Conservation (phyloP, 2,888 invertebrate species). For the Sinotaia quadrata region DNA sequence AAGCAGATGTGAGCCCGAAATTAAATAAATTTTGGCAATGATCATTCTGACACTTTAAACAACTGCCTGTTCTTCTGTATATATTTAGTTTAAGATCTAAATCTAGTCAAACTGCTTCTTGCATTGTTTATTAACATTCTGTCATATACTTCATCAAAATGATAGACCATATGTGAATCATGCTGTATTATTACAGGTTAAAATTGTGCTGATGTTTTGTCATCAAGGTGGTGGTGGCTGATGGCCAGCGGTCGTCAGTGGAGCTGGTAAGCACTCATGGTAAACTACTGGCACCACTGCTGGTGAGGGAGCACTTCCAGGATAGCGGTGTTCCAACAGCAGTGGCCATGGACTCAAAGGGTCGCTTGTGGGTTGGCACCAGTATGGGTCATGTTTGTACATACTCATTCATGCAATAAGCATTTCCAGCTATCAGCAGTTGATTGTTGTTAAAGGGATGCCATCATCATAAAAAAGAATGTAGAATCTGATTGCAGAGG, state of each 20-base stretch:
- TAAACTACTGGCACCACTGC: slow-evolving; percentile 20
- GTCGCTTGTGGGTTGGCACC: slow-evolving; percentile 32
- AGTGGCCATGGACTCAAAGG: slow-evolving; percentile 23
- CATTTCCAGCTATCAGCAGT: slow-evolving; percentile 2
- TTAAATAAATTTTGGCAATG: too few species aligned
- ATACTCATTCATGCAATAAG: slow-evolving; percentile 30
- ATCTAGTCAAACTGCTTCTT: too few species aligned
- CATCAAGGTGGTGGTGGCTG: slow-evolving; percentile 28
- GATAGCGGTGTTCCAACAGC: slow-evolving; percentile 26
- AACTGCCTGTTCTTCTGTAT: too few species aligned
- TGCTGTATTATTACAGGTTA: too few species aligned
- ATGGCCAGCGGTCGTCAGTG: slow-evolving; percentile 20
- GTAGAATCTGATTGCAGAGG: too few species aligned
- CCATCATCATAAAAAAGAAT: too few species aligned
- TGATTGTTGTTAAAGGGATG: not conserved
- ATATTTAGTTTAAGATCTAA: too few species aligned
- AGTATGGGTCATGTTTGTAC: slow-evolving; percentile 30
- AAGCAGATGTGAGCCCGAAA: too few species aligned
- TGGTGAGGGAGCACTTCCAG: slow-evolving; percentile 28
- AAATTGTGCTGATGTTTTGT: not conserved
- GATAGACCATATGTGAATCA: too few species aligned
- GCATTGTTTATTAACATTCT: too few species aligned
- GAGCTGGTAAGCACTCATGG: slow-evolving; percentile 26
- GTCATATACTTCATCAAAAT: too few species aligned
- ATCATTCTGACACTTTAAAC: too few species aligned